These are phyloP conservation scores for Ranitomeya variabilis DNA, from an alignment of 2,113 vertebrate species.

Conservation along the genomic window DNA sequence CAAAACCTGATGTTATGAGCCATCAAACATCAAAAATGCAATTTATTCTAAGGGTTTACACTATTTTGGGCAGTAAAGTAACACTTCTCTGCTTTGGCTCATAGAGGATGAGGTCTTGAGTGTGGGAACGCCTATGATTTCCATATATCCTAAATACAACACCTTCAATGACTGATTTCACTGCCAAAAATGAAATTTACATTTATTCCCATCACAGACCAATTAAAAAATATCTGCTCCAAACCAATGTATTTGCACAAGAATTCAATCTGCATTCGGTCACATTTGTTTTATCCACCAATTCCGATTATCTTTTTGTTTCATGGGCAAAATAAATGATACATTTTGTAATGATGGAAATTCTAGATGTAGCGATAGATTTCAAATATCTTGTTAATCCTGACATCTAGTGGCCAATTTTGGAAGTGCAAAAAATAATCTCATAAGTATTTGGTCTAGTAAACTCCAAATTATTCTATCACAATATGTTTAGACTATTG, in stretches of 20 bases:
- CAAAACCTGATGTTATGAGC: no score
- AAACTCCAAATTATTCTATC: no score
- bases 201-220: no score
- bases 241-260: background rate
- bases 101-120: background rate
- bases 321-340: background rate
- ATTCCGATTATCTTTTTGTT: background rate
- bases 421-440: background rate
- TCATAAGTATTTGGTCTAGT: no score
- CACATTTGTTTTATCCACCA: background rate
- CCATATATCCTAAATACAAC: no score
- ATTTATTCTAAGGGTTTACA: no score
- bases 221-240: no score
- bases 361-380: background rate
- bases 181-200: no score
- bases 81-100: background rate
- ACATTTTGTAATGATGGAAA: background rate
- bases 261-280: background rate
- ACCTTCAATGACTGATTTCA: no score
- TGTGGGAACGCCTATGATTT: no score
- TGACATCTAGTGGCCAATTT: constrained; percentile 49
- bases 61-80: no score
- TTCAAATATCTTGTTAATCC: constrained; percentile 35
- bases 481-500: background rate
- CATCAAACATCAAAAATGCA: no score